A percentile compares a stretch with the other conserved stretches of the same genome.
Evolutionary conservation across 2,113 vertebrate genomes (phyloP).

Genomic region (Silurus glanis): DNA sequence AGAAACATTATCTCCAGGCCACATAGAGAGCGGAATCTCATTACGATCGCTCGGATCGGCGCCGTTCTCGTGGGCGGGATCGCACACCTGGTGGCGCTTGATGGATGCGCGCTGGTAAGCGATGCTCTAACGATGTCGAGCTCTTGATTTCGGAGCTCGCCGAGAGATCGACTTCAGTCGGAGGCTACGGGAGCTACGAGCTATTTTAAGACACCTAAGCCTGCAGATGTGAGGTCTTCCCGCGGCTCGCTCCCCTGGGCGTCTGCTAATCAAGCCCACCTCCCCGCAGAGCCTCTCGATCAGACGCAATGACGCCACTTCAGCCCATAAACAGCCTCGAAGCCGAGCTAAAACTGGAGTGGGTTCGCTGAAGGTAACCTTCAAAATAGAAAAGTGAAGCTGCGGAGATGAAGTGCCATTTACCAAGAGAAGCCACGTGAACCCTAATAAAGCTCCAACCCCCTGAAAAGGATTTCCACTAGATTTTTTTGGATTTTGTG

Average conservation of each 20-base stretch:
- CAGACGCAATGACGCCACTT: constrained; percentile 44
- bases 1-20: constrained; percentile 46
- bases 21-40: constrained; percentile 47
- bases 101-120: constrained; percentile 37
- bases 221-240: not conserved
- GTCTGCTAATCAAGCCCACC: constrained; percentile 58
- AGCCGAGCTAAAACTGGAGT: not conserved
- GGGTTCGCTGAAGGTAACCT: not conserved
- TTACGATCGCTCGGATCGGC: constrained; percentile 48
- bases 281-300: constrained; percentile 39
- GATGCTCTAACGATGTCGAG: not conserved
- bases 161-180: not conserved
- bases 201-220: constrained; percentile 43
- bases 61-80: constrained; percentile 51
- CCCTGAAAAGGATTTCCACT: not conserved
- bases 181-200: not conserved
- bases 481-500: not conserved
- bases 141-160: constrained; percentile 6
- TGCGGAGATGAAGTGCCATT: not conserved
- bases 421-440: no score
- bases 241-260: constrained; percentile 44
- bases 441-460: not conserved
- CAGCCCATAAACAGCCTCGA: not conserved
- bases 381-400: not conserved
- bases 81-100: constrained; percentile 55